Percentiles rank a stretch among this genome's conserved stretches.
Conservation (phyloP, 2,113 vertebrate species). For the Salminus brasiliensis region DNA sequence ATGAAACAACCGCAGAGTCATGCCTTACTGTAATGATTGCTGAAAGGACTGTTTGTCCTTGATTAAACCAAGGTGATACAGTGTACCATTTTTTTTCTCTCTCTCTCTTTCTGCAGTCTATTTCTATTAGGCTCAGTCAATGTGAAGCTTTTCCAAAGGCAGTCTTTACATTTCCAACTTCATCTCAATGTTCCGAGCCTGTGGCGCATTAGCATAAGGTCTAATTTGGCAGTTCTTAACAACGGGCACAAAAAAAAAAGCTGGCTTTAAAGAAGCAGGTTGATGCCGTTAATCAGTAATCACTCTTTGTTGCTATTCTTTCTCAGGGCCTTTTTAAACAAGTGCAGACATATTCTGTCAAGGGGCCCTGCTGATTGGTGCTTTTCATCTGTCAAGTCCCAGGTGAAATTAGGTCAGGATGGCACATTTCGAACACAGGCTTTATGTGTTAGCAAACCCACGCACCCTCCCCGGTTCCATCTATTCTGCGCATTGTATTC, state of each 20-base stretch:
- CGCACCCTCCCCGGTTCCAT: slow-evolving; percentile 1
- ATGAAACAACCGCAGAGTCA: slow-evolving; percentile 47
- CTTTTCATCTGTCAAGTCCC: slow-evolving; percentile 53
- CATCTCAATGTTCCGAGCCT: too few species aligned
- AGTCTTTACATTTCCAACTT: too few species aligned
- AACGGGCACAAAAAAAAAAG: too few species aligned
- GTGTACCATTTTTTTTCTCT: background rate
- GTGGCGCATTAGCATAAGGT: too few species aligned
- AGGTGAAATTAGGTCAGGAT: slow-evolving; percentile 66
- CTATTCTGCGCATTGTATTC: slow-evolving; percentile 54
- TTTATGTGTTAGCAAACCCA: slow-evolving; percentile 36
- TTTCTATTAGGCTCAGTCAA: too few species aligned
- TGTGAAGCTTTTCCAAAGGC: too few species aligned
- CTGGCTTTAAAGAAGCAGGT: slow-evolving; percentile 38
- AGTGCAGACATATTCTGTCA: slow-evolving; percentile 54
- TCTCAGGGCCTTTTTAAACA: slow-evolving; percentile 42
- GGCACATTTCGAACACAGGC: slow-evolving; percentile 29
- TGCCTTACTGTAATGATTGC: slow-evolving; percentile 25
- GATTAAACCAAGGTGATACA: slow-evolving; percentile 14
- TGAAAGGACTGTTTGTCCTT: slow-evolving; percentile 27
- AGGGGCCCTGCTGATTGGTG: slow-evolving; percentile 55
- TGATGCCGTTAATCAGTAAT: slow-evolving; percentile 47
- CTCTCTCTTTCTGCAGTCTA: too few species aligned
- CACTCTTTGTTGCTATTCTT: slow-evolving; percentile 52
- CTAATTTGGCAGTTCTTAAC: too few species aligned